Base-by-base conservation (phyloP, 2,113 vertebrate species). In the Phalacrocorax pelagicus region DNA sequence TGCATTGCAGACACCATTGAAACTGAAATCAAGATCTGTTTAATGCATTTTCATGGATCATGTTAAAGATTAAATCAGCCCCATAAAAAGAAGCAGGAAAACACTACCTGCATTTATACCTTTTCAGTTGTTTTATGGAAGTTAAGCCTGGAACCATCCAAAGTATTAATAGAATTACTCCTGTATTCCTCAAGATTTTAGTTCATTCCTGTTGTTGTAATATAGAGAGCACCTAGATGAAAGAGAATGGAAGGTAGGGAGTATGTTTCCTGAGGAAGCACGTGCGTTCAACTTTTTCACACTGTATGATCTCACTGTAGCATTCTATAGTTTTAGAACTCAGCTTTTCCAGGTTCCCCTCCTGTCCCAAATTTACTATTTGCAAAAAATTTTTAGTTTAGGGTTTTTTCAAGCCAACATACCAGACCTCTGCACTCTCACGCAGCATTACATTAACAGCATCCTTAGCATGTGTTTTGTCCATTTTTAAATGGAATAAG, bases 401-500 rank as follows among this genome's bases (percentile, higher is more conserved):
- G 4, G 0, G 17, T 62, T 92, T 78, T 66, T 65, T 15, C n/a
- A 72, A 74, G 32, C 9, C 70, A 81, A 5, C 30, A 69, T 30
- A 58, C 32, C 86, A 89, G 83, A 85, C 71, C 29, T 23, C 83
- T 77, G 38, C 58, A 69, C 27, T 46, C 54, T 71, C 80, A 71
- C 0, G 0, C 69, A 79, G 58, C n/a, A 54, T 79, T 80, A 83
- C 38, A 92, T 81, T 81, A 80, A 71, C 69, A 70, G 62, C 59
- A 94, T 83, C 83, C 84, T 92, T 83, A 95, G 40, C 46, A 54
- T 70, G 44, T 75, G 58, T 74, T 92, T 81, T 91, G 90, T 94
- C 91, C 95, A 93, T 92, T 90, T 97, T 96, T 69, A 89, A 90
- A 89, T 46, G n/a, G 70, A 90, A 47, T 79, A 96, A 91, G 78